Conservation (phyloP, 2,888 invertebrate genomes). For the Ditula angustiorana region DNA sequence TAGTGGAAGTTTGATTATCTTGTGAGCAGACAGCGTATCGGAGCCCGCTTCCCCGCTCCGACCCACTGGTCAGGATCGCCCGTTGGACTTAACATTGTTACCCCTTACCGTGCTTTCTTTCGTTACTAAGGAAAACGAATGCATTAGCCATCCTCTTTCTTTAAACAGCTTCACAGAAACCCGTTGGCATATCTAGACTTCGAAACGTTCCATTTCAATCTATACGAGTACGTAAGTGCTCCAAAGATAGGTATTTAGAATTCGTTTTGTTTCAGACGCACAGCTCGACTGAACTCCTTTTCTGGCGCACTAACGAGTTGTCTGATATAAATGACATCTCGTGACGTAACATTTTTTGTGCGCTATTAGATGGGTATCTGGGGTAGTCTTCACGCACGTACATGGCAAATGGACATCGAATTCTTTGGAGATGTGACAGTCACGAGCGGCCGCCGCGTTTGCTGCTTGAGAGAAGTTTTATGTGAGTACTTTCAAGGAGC, state of each 20-base stretch:
- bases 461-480: neutral
- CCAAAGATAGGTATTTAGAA: neutral
- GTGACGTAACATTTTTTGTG: conserved; percentile 38
- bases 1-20: conserved; percentile 43
- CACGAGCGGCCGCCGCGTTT: conserved; percentile 58
- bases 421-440: conserved; percentile 69
- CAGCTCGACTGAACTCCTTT: neutral
- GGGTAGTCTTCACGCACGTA: conserved; percentile 74
- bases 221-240: neutral
- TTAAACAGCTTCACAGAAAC: conserved; percentile 3
- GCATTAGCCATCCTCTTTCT: conserved; percentile 12
- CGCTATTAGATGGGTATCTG: conserved; percentile 33
- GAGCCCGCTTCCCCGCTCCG: conserved; percentile 59
- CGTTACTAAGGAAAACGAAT: conserved; percentile 40
- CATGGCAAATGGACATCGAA: conserved; percentile 66
- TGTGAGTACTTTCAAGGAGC: neutral
- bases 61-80: conserved; percentile 63
- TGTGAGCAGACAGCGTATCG: conserved; percentile 61
- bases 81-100: conserved; percentile 59
- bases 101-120: conserved; percentile 52
- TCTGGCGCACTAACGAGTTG: conserved; percentile 1
- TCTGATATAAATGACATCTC: conserved; percentile 26
- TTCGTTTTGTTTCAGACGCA: neutral
- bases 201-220: neutral
- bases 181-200: neutral